Evolutionary conservation across 2,888 invertebrate species (phyloP).

Genomic region (Ennomos quercinarius): DNA sequence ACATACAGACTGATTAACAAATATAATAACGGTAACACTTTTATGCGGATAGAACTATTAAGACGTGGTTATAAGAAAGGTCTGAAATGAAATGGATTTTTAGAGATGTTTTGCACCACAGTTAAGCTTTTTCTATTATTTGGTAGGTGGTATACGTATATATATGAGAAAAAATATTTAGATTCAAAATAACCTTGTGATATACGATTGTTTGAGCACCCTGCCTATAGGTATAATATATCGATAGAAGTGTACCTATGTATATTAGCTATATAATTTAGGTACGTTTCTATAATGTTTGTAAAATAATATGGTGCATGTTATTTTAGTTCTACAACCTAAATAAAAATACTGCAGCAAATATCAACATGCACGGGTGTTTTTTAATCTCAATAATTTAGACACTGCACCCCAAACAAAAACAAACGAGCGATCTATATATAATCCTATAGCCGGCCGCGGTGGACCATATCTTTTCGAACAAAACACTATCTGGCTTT

Average conservation of each 20-base stretch:
- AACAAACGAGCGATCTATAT: conserved; percentile 25
- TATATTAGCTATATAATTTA: too few relatives aligned
- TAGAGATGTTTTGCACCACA: neutral
- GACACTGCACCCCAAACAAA: conserved; percentile 24
- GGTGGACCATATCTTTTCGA: conserved; percentile 49
- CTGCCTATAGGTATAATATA: too few relatives aligned
- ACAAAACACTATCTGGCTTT: conserved; percentile 57
- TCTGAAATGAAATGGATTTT: neutral
- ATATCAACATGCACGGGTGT: neutral
- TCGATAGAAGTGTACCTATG: too few relatives aligned
- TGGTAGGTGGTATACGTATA: too few relatives aligned
- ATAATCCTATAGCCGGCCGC: conserved; percentile 26
- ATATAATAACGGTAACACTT: conserved; percentile 61
- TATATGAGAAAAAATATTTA: too few relatives aligned
- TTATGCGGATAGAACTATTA: conserved; percentile 40
- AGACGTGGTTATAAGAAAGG: conserved; percentile 3
- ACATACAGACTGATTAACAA: conserved; percentile 62
- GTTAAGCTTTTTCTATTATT: too few relatives aligned
- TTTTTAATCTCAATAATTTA: conserved; percentile 27
- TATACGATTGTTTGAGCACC: too few relatives aligned
- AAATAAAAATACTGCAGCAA: neutral
- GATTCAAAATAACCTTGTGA: too few relatives aligned
- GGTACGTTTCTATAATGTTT: too few relatives aligned
- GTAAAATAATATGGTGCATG: too few relatives aligned
- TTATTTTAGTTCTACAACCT: too few relatives aligned